Evolutionary conservation across 2,797 vertebrate genomes (phyloP).

Genomic region (Antrozous pallidus): DNA sequence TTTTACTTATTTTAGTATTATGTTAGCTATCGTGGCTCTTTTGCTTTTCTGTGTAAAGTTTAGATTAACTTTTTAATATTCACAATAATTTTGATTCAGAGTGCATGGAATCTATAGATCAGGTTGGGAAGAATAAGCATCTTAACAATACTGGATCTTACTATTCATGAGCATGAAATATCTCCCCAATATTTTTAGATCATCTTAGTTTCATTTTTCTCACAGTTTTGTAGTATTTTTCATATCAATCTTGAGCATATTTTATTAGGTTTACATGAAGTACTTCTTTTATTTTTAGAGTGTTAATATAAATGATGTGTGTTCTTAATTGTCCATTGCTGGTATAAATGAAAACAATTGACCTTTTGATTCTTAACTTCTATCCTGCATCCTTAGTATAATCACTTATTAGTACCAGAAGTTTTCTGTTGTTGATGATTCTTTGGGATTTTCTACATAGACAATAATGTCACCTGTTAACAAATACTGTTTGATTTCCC

Average conservation of each 20-base stretch:
- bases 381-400: neutral
- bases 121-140: neutral
- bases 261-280: neutral
- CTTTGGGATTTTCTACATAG: neutral
- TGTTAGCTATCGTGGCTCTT: neutral
- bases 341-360: neutral
- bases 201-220: neutral
- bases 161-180: neutral
- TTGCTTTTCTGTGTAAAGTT: neutral
- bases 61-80: neutral
- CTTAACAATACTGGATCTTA: neutral
- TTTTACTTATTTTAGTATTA: neutral
- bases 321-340: neutral
- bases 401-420: neutral
- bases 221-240: neutral
- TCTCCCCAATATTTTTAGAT: neutral
- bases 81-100: neutral
- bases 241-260: neutral
- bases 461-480: neutral
- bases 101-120: neutral
- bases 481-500: neutral
- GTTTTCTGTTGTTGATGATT: neutral
- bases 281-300: neutral
- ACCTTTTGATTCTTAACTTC: neutral
- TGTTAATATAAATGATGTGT: neutral